Conservation (phyloP, 1,140 invertebrate genomes). For the Andrena cerasifolii region DNA sequence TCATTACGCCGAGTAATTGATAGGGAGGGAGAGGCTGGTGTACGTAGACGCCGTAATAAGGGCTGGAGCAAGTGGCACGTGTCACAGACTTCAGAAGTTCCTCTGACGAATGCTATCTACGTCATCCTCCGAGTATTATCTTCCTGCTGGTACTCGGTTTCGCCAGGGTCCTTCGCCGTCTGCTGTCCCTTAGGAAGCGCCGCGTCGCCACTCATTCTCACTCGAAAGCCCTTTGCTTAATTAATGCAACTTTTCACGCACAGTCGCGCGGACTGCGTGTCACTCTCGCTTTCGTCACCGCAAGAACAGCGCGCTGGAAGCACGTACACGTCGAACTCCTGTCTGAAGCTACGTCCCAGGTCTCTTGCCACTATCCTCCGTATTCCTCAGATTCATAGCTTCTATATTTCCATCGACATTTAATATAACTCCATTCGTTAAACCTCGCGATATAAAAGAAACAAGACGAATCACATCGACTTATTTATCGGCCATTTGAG, state of each 20-base stretch:
- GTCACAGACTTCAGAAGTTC: constrained; percentile 17
- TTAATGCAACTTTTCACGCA: constrained; percentile 74
- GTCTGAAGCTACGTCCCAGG: not conserved
- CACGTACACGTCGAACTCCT: not conserved
- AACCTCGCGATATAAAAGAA: too few relatives aligned
- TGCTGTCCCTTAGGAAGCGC: constrained; percentile 13
- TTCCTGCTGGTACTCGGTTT: constrained; percentile 15
- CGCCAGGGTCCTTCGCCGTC: not conserved
- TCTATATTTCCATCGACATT: too few relatives aligned
- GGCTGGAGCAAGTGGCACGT: constrained; percentile 12
- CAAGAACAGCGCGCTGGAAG: constrained; percentile 49
- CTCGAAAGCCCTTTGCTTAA: constrained; percentile 62
- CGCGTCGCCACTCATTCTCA: constrained; percentile 24
- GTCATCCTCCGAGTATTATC: constrained; percentile 27
- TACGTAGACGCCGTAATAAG: constrained; percentile 12
- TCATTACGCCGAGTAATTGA: constrained; percentile 20
- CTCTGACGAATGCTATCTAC: constrained; percentile 9
- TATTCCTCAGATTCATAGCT: too few relatives aligned
- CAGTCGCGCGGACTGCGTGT: constrained; percentile 52
- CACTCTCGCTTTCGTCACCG: constrained; percentile 61
- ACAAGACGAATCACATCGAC: not conserved
- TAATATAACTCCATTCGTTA: too few relatives aligned
- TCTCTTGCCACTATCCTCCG: not conserved
- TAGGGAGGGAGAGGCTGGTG: not conserved
- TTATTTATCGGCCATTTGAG: not conserved